Conservation (phyloP, 2,113 vertebrate species). For the Excalfactoria chinensis region DNA sequence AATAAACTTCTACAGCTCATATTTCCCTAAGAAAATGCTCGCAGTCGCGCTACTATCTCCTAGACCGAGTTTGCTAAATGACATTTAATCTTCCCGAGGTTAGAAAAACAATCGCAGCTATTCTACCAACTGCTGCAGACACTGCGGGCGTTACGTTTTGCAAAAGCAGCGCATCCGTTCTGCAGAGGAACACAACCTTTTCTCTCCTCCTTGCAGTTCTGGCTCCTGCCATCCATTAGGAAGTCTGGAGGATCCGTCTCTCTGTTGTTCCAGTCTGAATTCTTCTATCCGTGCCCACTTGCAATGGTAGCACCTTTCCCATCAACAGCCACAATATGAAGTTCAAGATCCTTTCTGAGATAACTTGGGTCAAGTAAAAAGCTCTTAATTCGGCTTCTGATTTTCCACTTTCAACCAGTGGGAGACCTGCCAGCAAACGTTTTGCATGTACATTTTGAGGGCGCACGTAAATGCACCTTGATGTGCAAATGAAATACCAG, state of each 20-base stretch:
- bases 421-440: not conserved
- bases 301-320: not conserved
- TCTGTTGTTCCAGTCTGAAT: not conserved
- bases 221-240: not conserved
- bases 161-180: not conserved
- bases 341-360: not conserved
- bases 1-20: constrained; percentile 34
- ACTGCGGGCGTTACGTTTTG: not conserved
- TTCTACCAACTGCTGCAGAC: not conserved
- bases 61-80: not conserved
- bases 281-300: not conserved
- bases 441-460: not conserved
- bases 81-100: not conserved
- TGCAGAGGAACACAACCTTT: not conserved
- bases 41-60: not conserved
- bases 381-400: not conserved
- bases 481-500: not conserved
- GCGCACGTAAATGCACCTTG: not conserved
- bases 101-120: not conserved
- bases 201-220: not conserved
- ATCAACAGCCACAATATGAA: not conserved
- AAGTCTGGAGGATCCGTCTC: not conserved
- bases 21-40: not conserved
- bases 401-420: not conserved
- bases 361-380: not conserved